Base-by-base conservation (phyloP, 2,888 invertebrate genomes). In the Amphimallon solstitiale region DNA sequence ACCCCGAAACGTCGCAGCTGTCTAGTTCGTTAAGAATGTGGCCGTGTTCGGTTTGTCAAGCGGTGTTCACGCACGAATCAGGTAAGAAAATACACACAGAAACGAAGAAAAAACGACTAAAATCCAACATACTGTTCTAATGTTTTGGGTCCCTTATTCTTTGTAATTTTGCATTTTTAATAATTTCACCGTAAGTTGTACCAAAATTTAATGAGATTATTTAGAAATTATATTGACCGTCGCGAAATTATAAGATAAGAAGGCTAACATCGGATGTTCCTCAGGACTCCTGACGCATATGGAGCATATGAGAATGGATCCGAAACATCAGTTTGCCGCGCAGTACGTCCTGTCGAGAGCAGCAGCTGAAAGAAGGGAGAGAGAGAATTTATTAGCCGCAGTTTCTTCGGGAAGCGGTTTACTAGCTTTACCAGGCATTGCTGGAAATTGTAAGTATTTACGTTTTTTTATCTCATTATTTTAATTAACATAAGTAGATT, bases 291-390 rank as follows among this genome's bases (percentile, higher is more conserved):
- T 96, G 66, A 93, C 93, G 66, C 96, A 96, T 81, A 95, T 96
- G 95, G 95, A 96, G 78, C 95, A 95, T 81, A 95, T 96, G 95
- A 88, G 95, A 77, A 95, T 95, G 95, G 95, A 96, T 81, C 95
- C 95, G 0, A 96, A 96, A 82, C 95, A 96, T 85, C 95, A 95
- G 82, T 96, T 96, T 78, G 95, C 95, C 40, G 95, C 96, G 23
- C 96, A 96, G 80, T 96, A 95, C 83, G 95, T 96, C 45, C 85
- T 96, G 35, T 93, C 93, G 64, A 85, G 95, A 74, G 96, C 95
- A 6, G 95, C 95, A 5, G 95, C 95, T 12, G 95, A 95, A 79
- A 87, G 95, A 73, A 87, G 95, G 71, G 95, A 95, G 78, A 85
- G 95, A 49, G 95, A 95, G 79, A 87, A 86, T 37, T 84, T 92